Evolutionary conservation across 2,888 invertebrate genomes (phyloP), one percentile per base, ranked within the genome.

Genomic region (Geophilus truncorum): DNA sequence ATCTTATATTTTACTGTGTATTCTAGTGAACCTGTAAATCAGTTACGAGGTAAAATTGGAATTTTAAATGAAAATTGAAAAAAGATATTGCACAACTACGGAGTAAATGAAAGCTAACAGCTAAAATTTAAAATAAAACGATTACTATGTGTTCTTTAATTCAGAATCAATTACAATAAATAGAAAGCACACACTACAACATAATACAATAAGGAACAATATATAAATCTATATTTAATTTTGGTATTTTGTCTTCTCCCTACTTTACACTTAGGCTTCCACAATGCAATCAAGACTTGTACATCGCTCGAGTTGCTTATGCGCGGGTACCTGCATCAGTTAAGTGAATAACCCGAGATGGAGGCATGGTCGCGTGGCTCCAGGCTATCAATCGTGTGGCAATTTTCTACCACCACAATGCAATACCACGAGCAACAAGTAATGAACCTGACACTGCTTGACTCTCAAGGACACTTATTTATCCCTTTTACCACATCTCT

Each of bases 361-460:
- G 12, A 51, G 21, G 18, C 51, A 4, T 51, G 70, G 70, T 70
- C 28, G 70, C 4, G 70, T 25, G 28, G 25, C 70, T 70, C 12
- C 12, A 70, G 70, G 70, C 70, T n/a, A 70, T 70, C 70, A 70
- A 70, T 70, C 70, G 70, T 70, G 70, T 25, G 70, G 70, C 70
- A 70, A 57, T 25, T 70, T 70, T 70, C 70, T 5, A 15, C 28
- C n/a, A 70, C 70, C 70, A n/a, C 70, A 70, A 70, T 70, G 70
- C 28, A 10, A 70, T 70, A 70, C 70, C 70, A 70, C 70, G 25
- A 70, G 70, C 70, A 70, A 70, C 70, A 70, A 70, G 70, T 70
- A 70, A 70, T 28, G 70, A 70, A 70, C 70, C 25, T 7, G 70
- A 28, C 70, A 12, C 28, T 28, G 25, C 70, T 51, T 18, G 51